Evolutionary conservation across 2,113 vertebrate species (phyloP), one percentile per base, ranked within the genome.

Genomic region (Hemiscyllium ocellatum): DNA sequence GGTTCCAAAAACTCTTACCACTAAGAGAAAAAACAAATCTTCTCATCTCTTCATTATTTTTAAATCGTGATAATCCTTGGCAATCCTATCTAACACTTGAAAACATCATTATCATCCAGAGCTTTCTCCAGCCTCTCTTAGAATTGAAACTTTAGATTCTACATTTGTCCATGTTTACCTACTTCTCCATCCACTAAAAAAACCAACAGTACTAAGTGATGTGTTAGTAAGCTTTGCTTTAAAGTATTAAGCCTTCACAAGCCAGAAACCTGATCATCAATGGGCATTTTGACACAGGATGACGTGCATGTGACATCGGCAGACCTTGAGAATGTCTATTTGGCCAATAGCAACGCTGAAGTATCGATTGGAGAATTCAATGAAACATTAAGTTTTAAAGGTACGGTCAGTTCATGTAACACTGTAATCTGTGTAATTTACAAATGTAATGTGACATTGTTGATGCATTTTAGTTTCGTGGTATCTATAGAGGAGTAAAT

Each of bases 341-440:
- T 97, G n/a, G 96, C 96, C 2, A 96, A 97, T 96, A 97, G 95
- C 1, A 96, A 2, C 13, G 96, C 96, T 0, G 65, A 96, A 8
- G n/a, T 98, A 61, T 5, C 33, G 0, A 98, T 99, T 70, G 98
- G 98, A 0, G 96, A 96, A 0, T 95, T 96, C 65, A 17, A 96
- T 1, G 99, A 98, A 0, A 95, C 97, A 65, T 96, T 99, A 95
- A 98, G 95, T 97, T 99, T 99, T 96, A 97, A 97, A 98, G 98
- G 99, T 99, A 97, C 89, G 76, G 1, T 96, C n/a, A 78, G n/a
- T 76, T 33, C n/a, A 66, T 24, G 17, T n/a, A 86, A 83, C 37
- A 26, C 37, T 47, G 50, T 50, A n/a, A 37, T 26, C n/a, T 95
- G 42, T 50, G 10, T 95, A 70, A 26, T 15, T 29, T 70, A 24